phyloP scores from a whole-genome alignment of 2,113 vertebrate genomes.

The Empidonax alnorum region DNA sequence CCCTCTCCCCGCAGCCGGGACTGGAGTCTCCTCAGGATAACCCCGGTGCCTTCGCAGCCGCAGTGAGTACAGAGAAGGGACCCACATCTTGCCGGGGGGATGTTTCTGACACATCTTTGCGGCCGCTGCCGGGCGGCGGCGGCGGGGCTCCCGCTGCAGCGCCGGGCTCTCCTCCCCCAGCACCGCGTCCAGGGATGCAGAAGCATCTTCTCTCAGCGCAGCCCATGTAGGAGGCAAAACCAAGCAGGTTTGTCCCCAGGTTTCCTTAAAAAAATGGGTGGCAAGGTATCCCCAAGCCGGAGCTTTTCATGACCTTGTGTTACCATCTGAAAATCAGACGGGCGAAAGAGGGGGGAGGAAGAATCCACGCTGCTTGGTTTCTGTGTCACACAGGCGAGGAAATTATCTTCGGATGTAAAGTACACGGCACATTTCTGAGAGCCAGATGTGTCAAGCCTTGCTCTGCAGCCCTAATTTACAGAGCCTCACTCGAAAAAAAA shows the following conservation, averaged over 20 bases:
- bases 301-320: background rate
- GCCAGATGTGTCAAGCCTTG: background rate
- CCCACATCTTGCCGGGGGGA: background rate
- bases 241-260: background rate
- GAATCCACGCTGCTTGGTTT: background rate
- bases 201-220: background rate
- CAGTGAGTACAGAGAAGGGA: conserved; percentile 15
- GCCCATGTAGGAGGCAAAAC: background rate
- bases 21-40: background rate
- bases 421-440: background rate
- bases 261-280: background rate
- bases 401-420: background rate
- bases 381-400: background rate
- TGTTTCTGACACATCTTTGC: background rate
- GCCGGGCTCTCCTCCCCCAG: background rate
- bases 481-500: background rate
- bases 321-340: background rate
- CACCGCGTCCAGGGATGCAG: background rate
- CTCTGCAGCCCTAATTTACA: background rate
- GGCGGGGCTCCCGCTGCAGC: background rate
- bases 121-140: background rate
- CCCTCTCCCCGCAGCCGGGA: background rate
- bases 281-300: background rate
- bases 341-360: background rate
- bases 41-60: background rate